Conservation (phyloP, 2,888 invertebrate genomes). For the Xylocampa areola region DNA sequence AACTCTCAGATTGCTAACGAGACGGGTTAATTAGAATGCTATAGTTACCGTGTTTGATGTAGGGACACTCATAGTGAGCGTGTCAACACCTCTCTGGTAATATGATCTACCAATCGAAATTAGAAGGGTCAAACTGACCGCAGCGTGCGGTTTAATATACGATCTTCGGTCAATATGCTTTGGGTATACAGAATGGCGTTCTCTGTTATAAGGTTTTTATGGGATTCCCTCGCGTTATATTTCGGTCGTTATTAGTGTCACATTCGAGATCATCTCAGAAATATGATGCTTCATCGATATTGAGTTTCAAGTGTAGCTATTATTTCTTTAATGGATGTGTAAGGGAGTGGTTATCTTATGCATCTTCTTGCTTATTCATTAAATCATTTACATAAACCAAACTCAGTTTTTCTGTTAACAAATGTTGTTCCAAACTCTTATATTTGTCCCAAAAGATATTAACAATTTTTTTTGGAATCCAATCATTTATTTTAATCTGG, state of each 20-base stretch:
- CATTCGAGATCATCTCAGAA: slow-evolving; percentile 51
- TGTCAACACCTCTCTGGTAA: slow-evolving; percentile 82
- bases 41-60: slow-evolving; percentile 77
- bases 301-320: slow-evolving; percentile 33
- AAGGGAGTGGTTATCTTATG: slow-evolving; percentile 5
- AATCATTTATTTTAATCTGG: not conserved
- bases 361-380: not conserved
- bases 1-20: slow-evolving; percentile 63
- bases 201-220: slow-evolving; percentile 54
- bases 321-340: slow-evolving; percentile 26
- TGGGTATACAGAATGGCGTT: slow-evolving; percentile 38
- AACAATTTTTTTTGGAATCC: slow-evolving; percentile 4
- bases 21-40: slow-evolving; percentile 76
- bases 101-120: slow-evolving; percentile 79
- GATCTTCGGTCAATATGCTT: slow-evolving; percentile 54
- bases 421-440: too few species aligned
- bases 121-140: slow-evolving; percentile 78
- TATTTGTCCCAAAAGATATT: too few species aligned
- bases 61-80: slow-evolving; percentile 71
- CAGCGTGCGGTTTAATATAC: slow-evolving; percentile 73
- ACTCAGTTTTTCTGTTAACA: too few species aligned
- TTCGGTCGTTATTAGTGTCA: slow-evolving; percentile 54
- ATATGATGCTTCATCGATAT: slow-evolving; percentile 51
- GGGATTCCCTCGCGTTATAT: slow-evolving; percentile 48
- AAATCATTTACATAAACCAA: not conserved